Conservation (phyloP, 1,140 invertebrate genomes). For the Drosophila tani region DNA sequence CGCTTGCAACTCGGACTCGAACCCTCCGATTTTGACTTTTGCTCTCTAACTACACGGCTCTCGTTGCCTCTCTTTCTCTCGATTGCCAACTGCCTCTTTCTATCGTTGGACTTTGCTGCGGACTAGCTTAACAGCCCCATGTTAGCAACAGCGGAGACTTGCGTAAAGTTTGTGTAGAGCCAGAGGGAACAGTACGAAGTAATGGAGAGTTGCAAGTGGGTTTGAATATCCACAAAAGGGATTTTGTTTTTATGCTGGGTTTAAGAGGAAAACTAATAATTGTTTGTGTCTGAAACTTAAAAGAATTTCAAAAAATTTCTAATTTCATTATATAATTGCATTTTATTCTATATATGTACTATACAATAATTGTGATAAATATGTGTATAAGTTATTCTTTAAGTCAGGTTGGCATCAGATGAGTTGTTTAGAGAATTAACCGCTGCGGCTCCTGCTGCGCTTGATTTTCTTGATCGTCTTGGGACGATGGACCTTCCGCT, state of each 20-base stretch:
- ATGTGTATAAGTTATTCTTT: not conserved
- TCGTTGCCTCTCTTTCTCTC: slow-evolving; percentile 8
- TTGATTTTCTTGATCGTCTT: not conserved
- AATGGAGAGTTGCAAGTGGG: slow-evolving; percentile 12
- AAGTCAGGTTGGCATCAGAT: not conserved
- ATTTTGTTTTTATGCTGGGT: not conserved
- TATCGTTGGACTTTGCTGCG: not conserved
- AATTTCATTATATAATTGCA: not conserved
- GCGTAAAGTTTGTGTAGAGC: slow-evolving; percentile 1
- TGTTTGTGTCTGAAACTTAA: too few species aligned
- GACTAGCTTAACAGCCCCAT: slow-evolving; percentile 1
- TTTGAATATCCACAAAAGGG: not conserved
- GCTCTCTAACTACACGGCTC: slow-evolving; percentile 21
- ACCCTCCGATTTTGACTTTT: not conserved
- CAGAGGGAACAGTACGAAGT: too few species aligned
- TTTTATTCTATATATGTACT: not conserved
- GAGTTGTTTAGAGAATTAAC: not conserved
- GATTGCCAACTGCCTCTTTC: slow-evolving; percentile 1
- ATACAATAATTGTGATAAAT: not conserved
- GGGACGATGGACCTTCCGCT: slow-evolving; percentile 9
- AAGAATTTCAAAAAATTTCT: not conserved
- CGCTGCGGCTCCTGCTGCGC: slow-evolving; percentile 2
- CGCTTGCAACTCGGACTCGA: slow-evolving; percentile 17
- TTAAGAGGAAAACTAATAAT: not conserved
- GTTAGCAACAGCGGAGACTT: slow-evolving; percentile 18